A percentile compares a stretch with the other conserved stretches of the same genome.
phyloP scores from a whole-genome alignment of 2,888 invertebrate species.

The Meliscaeva auricollis region DNA sequence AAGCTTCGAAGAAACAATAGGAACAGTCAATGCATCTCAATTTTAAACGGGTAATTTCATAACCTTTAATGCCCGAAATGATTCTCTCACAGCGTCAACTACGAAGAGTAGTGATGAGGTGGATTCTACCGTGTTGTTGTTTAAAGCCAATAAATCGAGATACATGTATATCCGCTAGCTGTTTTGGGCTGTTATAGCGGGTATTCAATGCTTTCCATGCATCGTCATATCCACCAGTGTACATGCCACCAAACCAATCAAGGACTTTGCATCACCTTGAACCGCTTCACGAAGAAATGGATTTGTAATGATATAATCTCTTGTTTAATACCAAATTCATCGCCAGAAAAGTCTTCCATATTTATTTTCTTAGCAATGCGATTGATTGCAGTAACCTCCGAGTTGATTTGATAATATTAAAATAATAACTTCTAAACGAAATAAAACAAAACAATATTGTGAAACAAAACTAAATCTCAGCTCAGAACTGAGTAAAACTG shows the following conservation, averaged over 20 bases:
- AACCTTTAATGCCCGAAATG: constrained; percentile 48
- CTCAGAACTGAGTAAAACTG: too few relatives aligned
- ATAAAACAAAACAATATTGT: too few relatives aligned
- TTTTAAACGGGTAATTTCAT: constrained; percentile 58
- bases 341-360: too few relatives aligned
- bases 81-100: constrained; percentile 53
- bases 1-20: constrained; percentile 40
- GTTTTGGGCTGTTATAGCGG: constrained; percentile 44
- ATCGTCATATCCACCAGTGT: constrained; percentile 37
- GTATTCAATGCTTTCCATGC: constrained; percentile 49
- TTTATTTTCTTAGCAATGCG: too few relatives aligned
- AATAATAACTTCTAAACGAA: too few relatives aligned
- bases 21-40: constrained; percentile 59
- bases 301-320: too few relatives aligned
- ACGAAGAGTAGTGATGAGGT: constrained; percentile 32
- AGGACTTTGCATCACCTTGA: constrained; percentile 42
- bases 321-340: too few relatives aligned
- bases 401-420: too few relatives aligned
- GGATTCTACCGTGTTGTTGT: constrained; percentile 14
- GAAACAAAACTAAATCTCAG: too few relatives aligned
- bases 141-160: constrained; percentile 46
- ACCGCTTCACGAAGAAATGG: constrained; percentile 42
- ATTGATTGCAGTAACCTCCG: too few relatives aligned
- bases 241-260: constrained; percentile 47
- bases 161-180: constrained; percentile 57